Conservation (phyloP, 2,888 invertebrate genomes). For the Nomada lathburiana region DNA sequence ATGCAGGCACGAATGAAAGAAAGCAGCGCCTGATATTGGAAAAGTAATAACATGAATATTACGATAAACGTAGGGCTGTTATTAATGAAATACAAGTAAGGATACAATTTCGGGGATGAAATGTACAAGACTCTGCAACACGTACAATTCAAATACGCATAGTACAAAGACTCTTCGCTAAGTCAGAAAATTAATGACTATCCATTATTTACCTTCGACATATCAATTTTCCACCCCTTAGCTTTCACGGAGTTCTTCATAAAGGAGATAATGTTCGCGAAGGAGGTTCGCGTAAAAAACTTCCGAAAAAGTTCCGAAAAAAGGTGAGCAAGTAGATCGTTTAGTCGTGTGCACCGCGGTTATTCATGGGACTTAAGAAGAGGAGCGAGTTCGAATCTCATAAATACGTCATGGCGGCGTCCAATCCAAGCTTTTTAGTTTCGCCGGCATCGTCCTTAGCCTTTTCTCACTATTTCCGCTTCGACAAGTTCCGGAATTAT, state of each 20-base stretch:
- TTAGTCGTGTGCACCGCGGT: not conserved
- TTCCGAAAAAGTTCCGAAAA: conserved; percentile 29
- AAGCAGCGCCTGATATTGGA: too few species aligned
- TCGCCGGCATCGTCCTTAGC: conserved; percentile 15
- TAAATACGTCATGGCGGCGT: conserved; percentile 61
- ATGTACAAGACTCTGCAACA: too few species aligned
- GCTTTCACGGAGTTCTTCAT: not conserved
- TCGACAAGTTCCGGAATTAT: conserved; percentile 62
- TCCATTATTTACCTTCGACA: not conserved
- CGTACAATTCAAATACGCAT: too few species aligned
- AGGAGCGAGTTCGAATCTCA: conserved; percentile 45
- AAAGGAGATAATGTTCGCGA: not conserved
- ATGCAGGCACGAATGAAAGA: too few species aligned
- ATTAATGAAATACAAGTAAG: too few species aligned
- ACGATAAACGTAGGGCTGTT: too few species aligned
- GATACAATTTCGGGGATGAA: too few species aligned
- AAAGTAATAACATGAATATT: too few species aligned
- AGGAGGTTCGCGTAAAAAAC: conserved; percentile 21
- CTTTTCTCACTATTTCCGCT: conserved; percentile 23
- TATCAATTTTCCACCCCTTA: not conserved
- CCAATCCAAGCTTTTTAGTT: conserved; percentile 37
- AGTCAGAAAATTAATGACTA: too few species aligned
- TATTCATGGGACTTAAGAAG: conserved; percentile 30
- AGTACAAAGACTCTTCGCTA: too few species aligned
- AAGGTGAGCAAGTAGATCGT: conserved; percentile 15